Conservation (phyloP, 2,113 vertebrate genomes). For the Eleginops maclovinus region DNA sequence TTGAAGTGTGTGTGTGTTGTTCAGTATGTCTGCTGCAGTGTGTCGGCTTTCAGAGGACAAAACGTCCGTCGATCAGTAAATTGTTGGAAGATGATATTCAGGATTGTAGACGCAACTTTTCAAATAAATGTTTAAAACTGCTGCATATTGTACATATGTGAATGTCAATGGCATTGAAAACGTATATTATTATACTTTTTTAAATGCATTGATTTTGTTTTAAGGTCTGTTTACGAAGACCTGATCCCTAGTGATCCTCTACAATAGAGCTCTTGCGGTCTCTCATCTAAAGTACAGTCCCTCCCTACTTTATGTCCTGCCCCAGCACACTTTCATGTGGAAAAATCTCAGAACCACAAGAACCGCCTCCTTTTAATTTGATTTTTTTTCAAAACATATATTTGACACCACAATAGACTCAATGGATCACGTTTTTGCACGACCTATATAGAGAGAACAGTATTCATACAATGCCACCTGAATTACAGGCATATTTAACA, state of each 20-base stretch:
- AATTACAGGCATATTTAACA: background rate
- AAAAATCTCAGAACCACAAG: conserved; percentile 3
- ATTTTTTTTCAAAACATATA: conserved; percentile 5
- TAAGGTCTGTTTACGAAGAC: background rate
- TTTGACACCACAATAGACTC: background rate
- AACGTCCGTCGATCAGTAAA: background rate
- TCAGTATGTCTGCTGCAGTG: background rate
- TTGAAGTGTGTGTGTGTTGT: background rate
- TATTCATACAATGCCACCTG: background rate
- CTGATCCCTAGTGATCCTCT: background rate
- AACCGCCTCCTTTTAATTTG: background rate
- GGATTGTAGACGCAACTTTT: background rate
- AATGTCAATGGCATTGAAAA: background rate
- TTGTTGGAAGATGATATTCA: background rate
- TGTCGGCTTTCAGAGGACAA: background rate
- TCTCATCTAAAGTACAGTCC: conserved; percentile 9
- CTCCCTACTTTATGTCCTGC: background rate
- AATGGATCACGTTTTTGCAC: background rate
- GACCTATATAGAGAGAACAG: background rate
- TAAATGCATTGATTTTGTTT: background rate
- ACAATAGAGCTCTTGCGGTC: background rate
- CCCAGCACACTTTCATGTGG: conserved; percentile 2
- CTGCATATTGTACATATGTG: background rate
- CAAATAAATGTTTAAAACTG: background rate
- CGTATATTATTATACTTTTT: too few species aligned